phyloP scores from a whole-genome alignment of 1,140 invertebrate species.

The Drosophila fuyamai region DNA sequence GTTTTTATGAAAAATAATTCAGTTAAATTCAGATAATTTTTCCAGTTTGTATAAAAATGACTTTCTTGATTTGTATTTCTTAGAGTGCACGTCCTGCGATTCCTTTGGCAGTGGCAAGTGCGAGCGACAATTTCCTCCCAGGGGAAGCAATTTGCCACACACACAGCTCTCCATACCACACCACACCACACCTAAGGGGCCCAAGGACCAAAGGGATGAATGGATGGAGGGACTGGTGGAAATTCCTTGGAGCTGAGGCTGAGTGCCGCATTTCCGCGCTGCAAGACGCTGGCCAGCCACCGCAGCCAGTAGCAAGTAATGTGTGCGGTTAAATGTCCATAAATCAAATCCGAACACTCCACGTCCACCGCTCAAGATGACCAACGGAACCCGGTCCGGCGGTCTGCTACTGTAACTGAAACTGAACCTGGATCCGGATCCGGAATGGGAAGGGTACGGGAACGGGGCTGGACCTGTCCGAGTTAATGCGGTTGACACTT shows the following conservation, averaged over 20 bases:
- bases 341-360: slow-evolving; percentile 73
- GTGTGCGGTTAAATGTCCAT: slow-evolving; percentile 82
- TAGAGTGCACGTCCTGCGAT: slow-evolving; percentile 10
- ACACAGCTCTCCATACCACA: slow-evolving; percentile 16
- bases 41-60: background rate
- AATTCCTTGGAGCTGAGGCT: slow-evolving; percentile 44
- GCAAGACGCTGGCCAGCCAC: slow-evolving; percentile 57
- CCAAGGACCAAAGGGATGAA: slow-evolving; percentile 26
- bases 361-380: slow-evolving; percentile 63
- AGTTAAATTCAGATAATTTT: background rate
- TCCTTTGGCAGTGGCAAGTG: slow-evolving; percentile 39
- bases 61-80: slow-evolving; percentile 17
- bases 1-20: background rate
- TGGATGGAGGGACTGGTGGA: slow-evolving; percentile 29
- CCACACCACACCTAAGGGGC: slow-evolving; percentile 33
- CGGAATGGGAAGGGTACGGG: background rate
- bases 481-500: slow-evolving; percentile 81
- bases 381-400: slow-evolving; percentile 52
- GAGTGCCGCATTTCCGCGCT: slow-evolving; percentile 56
- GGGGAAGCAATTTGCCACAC: slow-evolving; percentile 83
- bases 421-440: slow-evolving; percentile 28
- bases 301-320: slow-evolving; percentile 68
- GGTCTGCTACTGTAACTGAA: background rate
- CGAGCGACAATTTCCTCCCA: slow-evolving; percentile 72
- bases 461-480: slow-evolving; percentile 38